Percentiles rank a stretch among this genome's conserved stretches.
phyloP scores from a whole-genome alignment of 2,888 invertebrate species.

The Nemoura dubitans region DNA sequence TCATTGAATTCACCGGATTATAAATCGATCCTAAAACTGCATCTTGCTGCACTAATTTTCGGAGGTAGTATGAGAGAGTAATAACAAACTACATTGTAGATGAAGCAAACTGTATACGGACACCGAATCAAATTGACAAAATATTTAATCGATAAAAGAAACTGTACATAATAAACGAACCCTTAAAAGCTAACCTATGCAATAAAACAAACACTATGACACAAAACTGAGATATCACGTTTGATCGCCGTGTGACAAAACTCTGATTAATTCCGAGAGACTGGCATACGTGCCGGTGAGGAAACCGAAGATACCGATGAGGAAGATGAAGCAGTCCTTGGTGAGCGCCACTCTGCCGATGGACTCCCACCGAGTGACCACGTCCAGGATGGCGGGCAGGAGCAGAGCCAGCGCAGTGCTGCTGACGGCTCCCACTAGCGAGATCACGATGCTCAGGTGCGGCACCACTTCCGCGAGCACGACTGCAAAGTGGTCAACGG shows the following conservation, averaged over 20 bases:
- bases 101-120: too few species aligned
- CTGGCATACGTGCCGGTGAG: slow-evolving; percentile 80
- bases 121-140: too few species aligned
- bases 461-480: slow-evolving; percentile 70
- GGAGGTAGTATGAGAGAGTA: too few species aligned
- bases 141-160: too few species aligned
- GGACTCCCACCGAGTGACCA: slow-evolving; percentile 73
- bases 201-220: not conserved
- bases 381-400: slow-evolving; percentile 87
- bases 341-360: slow-evolving; percentile 59
- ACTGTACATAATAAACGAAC: too few species aligned
- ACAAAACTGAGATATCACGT: not conserved
- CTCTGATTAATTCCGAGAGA: slow-evolving; percentile 43
- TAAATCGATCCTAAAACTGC: too few species aligned
- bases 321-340: slow-evolving; percentile 72
- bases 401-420: slow-evolving; percentile 87
- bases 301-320: slow-evolving; percentile 75
- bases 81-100: too few species aligned
- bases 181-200: too few species aligned
- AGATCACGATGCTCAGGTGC: slow-evolving; percentile 85
- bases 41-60: too few species aligned
- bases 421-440: slow-evolving; percentile 89
- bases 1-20: too few species aligned
- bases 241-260: not conserved
- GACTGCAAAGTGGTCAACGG: slow-evolving; percentile 2